These are phyloP conservation scores for Abramis brama DNA, from an alignment of 2,113 vertebrate genomes.

Conservation along the genomic window DNA sequence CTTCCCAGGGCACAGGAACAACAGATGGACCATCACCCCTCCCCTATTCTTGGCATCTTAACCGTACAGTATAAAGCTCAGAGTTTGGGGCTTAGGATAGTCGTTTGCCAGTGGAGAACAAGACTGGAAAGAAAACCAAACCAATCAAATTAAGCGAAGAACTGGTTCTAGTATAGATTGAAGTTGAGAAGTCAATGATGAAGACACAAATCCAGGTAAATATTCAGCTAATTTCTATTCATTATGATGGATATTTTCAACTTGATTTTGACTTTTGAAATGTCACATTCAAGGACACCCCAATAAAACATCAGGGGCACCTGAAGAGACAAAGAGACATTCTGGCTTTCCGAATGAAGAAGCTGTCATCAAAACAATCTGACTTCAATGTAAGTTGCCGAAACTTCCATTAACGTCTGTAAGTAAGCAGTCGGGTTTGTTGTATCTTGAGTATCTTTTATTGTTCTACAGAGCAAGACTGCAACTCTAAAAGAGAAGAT, in stretches of 20 bases:
- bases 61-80: slow-evolving; percentile 56
- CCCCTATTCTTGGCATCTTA: slow-evolving; percentile 44
- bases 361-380: slow-evolving; percentile 71
- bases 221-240: background rate
- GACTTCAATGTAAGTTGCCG: slow-evolving; percentile 72
- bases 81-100: slow-evolving; percentile 1
- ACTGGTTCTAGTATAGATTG: background rate
- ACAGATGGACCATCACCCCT: background rate
- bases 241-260: background rate
- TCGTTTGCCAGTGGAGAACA: background rate
- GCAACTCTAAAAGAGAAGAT: slow-evolving; percentile 68
- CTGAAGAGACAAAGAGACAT: slow-evolving; percentile 71
- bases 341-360: slow-evolving; percentile 72
- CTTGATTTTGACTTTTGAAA: slow-evolving; percentile 1
- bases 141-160: background rate
- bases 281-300: slow-evolving; percentile 63
- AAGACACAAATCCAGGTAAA: slow-evolving; percentile 61
- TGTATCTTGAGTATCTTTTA: background rate
- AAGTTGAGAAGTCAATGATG: slow-evolving; percentile 32
- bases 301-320: slow-evolving; percentile 65
- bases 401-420: background rate
- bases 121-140: slow-evolving; percentile 4
- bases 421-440: background rate
- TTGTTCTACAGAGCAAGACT: slow-evolving; percentile 68
- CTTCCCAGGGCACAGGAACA: slow-evolving; percentile 40